Evolutionary conservation across 2,888 invertebrate species (phyloP).

Genomic region (Actias luna): DNA sequence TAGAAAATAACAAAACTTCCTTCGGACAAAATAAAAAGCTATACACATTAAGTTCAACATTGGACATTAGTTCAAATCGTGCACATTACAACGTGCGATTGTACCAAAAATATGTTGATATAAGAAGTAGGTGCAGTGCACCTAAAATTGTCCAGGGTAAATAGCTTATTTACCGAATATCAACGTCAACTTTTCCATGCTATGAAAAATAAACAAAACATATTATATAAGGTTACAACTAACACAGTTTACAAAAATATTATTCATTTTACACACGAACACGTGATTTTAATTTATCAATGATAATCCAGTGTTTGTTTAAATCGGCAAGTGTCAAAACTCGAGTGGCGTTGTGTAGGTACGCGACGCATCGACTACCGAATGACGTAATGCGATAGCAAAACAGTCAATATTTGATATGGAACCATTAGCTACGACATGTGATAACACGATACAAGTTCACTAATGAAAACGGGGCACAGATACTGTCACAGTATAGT

Average conservation of each 20-base stretch:
- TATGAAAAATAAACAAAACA: too few relatives aligned
- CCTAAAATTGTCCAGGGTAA: too few relatives aligned
- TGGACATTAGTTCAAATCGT: too few relatives aligned
- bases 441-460: slow-evolving; percentile 69
- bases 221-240: too few relatives aligned
- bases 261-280: background rate
- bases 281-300: slow-evolving; percentile 9
- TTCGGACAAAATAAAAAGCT: too few relatives aligned
- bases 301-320: slow-evolving; percentile 11
- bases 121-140: too few relatives aligned
- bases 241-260: background rate
- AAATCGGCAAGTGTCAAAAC: slow-evolving; percentile 29
- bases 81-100: too few relatives aligned
- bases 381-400: slow-evolving; percentile 72
- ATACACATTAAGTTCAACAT: too few relatives aligned
- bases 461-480: slow-evolving; percentile 70
- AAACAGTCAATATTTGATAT: slow-evolving; percentile 77
- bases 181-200: too few relatives aligned
- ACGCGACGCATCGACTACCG: slow-evolving; percentile 40
- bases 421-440: slow-evolving; percentile 61
- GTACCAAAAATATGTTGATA: too few relatives aligned
- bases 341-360: slow-evolving; percentile 26
- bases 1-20: too few relatives aligned
- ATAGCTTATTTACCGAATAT: too few relatives aligned
- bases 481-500: slow-evolving; percentile 38